Evolutionary conservation across 2,797 vertebrate genomes (phyloP).

Genomic region (Hipposideros larvatus): DNA sequence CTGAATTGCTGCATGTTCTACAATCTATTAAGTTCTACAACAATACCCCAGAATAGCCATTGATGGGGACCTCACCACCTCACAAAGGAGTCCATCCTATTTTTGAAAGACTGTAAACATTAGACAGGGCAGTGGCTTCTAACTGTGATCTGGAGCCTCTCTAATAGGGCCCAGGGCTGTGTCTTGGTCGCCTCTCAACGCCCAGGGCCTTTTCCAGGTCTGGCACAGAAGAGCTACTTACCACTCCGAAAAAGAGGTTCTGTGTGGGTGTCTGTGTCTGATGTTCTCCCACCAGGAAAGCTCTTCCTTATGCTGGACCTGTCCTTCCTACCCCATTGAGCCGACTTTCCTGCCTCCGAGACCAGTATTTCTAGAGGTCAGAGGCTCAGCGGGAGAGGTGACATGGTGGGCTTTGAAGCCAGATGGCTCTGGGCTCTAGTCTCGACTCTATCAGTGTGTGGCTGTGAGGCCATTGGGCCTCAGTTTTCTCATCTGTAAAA

Average conservation of each 20-base stretch:
- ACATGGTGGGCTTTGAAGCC: neutral
- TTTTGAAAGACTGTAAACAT: neutral
- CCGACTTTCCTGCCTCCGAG: neutral
- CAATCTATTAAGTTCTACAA: neutral
- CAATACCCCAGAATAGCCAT: neutral
- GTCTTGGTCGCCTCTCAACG: neutral
- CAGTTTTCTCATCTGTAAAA: neutral
- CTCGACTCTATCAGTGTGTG: neutral
- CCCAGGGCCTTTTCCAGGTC: neutral
- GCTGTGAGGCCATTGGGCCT: neutral
- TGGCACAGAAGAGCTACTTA: neutral
- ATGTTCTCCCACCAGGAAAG: neutral
- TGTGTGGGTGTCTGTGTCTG: no score
- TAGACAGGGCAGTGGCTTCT: neutral
- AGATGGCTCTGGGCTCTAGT: neutral
- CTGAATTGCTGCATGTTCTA: neutral
- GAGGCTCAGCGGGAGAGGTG: neutral
- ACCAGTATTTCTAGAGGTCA: neutral
- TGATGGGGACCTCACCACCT: neutral
- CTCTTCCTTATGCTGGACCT: neutral
- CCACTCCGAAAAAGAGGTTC: neutral
- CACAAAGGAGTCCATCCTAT: no score
- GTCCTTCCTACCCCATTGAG: neutral
- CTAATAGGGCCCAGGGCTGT: neutral
- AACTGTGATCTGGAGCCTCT: neutral